These are phyloP conservation scores for Anser cygnoides DNA, from an alignment of 2,113 vertebrate genomes.

Conservation along the genomic window DNA sequence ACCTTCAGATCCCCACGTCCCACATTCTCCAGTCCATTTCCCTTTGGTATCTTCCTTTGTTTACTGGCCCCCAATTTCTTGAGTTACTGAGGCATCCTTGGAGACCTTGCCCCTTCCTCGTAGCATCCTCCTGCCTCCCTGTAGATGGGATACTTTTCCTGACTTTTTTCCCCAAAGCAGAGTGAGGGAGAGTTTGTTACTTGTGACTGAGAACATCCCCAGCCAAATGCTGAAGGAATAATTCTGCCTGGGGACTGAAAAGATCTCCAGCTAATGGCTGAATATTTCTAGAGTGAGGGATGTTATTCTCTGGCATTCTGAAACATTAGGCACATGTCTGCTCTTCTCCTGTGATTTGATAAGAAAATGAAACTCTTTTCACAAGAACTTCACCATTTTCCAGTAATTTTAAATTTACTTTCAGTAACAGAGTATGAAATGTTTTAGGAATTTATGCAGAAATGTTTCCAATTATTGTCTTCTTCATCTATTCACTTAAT, in stretches of 20 bases:
- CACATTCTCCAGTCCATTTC: not conserved
- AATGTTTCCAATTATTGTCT: not conserved
- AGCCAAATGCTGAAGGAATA: not conserved
- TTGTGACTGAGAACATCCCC: not conserved
- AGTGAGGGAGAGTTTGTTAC: not conserved
- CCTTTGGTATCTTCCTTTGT: not conserved
- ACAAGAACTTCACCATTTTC: not conserved
- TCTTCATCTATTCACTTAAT: not conserved
- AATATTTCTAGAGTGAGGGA: not conserved
- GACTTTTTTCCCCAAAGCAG: not conserved
- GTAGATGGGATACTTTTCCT: not conserved
- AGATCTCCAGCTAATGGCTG: not conserved
- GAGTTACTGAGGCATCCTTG: not conserved
- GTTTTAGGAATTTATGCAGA: not conserved
- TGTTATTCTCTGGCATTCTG: not conserved
- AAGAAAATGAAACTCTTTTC: not conserved
- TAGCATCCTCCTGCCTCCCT: not conserved
- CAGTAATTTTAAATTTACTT: not conserved
- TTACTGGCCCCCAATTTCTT: not conserved
- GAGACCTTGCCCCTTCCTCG: not conserved
- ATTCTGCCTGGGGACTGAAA: not conserved
- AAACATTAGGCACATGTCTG: not conserved
- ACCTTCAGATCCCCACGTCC: not conserved
- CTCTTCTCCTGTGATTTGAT: not conserved
- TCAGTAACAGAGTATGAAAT: not conserved